Evolutionary conservation across 2,888 invertebrate species (phyloP), one percentile per base, ranked within the genome.

Genomic region (Pherbina coryleti): DNA sequence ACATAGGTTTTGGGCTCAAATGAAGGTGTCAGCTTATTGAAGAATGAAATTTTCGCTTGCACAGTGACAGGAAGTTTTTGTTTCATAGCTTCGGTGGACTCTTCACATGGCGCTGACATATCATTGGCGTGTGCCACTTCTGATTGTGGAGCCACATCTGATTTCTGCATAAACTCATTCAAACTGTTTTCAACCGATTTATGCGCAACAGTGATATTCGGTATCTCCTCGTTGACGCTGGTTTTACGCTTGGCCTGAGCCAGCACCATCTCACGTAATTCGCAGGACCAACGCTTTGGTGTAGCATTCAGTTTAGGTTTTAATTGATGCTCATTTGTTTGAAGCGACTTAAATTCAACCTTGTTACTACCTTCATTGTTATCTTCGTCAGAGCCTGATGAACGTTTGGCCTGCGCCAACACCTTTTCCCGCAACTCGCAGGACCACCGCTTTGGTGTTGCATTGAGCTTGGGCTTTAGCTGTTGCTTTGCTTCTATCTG

Each of bases 211-310:
- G 28, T 11, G 19, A 19, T 25, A 5, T 7, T 73, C 31, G 55
- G 7, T 51, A 62, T 67, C 49, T 82, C 76, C 37, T 66, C 80
- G 31, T 81, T 81, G 34, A 80, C 78, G 62, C 75, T 83, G 4
- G 83, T 82, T 75, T 79, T 85, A 17, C 84, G 85, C 79, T 84
- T 84, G 51, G 85, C 82, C 83, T 84, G 85, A 79, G 85, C 83
- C 74, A 86, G 76, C 2, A 83, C 80, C 51, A 84, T 84, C 60
- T 86, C 84, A 22, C 83, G 83, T 78, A 85, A 51, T 75, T 85
- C 84, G 81, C 82, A 80, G 51, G 86, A 84, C 84, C 85, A 85
- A 57, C 84, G 79, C 76, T 64, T 76, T 14, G 75, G 75, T 55
- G 75, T 75, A n/a, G 67, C 75, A 55, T 75, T 75, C 67, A 75